Evolutionary conservation across 2,888 invertebrate species (phyloP).

Genomic region (Schizaphis graminum): DNA sequence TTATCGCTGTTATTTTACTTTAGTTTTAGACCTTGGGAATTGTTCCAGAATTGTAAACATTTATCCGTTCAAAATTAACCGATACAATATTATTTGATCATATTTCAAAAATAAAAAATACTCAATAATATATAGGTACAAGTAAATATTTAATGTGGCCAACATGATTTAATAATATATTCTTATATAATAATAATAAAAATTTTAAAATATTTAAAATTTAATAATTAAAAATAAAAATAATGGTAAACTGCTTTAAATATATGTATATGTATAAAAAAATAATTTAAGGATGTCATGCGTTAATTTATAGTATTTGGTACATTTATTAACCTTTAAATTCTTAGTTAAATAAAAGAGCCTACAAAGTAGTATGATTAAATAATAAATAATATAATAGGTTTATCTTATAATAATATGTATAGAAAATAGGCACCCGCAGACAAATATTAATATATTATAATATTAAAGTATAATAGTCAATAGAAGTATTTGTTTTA

Average conservation of each 20-base stretch:
- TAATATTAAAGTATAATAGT: not conserved
- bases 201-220: no score
- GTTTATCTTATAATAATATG: not conserved
- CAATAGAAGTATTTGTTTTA: not conserved
- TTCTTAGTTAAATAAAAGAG: not conserved
- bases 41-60: conserved; percentile 40
- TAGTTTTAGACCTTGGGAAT: conserved; percentile 33
- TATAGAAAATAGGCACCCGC: not conserved
- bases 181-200: no score
- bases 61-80: not conserved
- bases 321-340: not conserved
- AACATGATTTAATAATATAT: not conserved
- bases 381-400: not conserved
- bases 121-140: not conserved
- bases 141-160: not conserved
- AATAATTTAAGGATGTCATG: not conserved
- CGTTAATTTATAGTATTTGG: not conserved
- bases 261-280: not conserved
- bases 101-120: conserved; percentile 4
- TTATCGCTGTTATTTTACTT: not conserved
- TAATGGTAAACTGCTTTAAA: not conserved
- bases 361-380: not conserved
- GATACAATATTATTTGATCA: not conserved
- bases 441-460: no score
- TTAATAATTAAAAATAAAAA: no score